Evolutionary conservation across 2,113 vertebrate genomes (phyloP).

Genomic region (Buteo buteo): DNA sequence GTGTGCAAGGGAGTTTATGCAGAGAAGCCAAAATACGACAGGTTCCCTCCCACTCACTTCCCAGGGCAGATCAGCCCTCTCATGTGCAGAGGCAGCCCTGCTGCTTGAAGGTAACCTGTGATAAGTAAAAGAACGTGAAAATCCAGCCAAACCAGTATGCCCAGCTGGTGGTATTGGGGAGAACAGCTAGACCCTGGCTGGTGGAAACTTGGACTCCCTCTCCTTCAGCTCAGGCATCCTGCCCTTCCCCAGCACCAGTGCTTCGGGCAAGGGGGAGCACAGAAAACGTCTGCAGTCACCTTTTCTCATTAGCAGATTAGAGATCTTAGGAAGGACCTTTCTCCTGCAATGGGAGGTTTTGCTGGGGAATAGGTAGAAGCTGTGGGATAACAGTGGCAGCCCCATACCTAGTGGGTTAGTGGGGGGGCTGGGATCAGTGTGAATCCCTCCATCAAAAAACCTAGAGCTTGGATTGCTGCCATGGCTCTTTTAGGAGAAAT

Average conservation of each 20-base stretch:
- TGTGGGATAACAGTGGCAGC: neutral
- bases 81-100: neutral
- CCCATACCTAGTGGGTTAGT: neutral
- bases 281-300: neutral
- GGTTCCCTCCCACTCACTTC: conserved; percentile 27
- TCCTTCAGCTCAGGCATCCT: neutral
- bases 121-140: neutral
- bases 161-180: neutral
- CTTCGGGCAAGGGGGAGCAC: neutral
- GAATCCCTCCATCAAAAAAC: neutral
- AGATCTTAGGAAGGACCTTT: neutral
- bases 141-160: conserved; percentile 15
- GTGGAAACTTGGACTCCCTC: neutral
- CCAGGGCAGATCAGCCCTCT: neutral
- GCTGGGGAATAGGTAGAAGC: neutral
- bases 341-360: neutral
- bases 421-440: neutral
- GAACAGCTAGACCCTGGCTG: neutral
- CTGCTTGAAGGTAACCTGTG: neutral
- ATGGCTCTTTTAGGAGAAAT: neutral
- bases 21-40: neutral
- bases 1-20: fast-evolving
- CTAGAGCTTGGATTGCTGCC: neutral
- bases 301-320: fast-evolving
- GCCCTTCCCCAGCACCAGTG: neutral